Percentiles rank a stretch among this genome's conserved stretches.
Conservation (phyloP, 2,113 vertebrate species). For the Panurus biarmicus region DNA sequence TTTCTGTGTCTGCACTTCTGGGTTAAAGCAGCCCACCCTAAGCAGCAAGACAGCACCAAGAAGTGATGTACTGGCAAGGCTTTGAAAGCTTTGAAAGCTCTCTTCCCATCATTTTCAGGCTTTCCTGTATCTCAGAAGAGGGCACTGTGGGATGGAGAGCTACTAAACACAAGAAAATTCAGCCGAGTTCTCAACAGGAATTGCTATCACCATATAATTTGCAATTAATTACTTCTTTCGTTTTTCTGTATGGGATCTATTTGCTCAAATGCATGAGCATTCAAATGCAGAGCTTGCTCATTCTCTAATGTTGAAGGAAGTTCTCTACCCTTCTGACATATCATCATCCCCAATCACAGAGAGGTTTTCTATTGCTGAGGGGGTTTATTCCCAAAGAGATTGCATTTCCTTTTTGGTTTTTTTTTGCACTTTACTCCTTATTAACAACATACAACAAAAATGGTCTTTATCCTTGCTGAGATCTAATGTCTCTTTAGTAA, state of each 20-base stretch:
- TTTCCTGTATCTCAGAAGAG: slow-evolving; percentile 63
- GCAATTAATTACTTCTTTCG: slow-evolving; percentile 57
- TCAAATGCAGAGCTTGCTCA: background rate
- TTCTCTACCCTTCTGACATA: background rate
- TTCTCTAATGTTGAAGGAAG: background rate
- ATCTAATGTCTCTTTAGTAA: background rate
- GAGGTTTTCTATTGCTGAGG: background rate
- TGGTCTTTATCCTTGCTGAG: background rate
- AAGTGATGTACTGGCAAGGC: background rate
- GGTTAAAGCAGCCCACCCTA: background rate
- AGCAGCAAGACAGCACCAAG: background rate
- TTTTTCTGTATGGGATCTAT: slow-evolving; percentile 27
- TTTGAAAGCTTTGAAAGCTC: background rate
- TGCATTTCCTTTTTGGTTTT: background rate
- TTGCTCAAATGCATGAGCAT: slow-evolving; percentile 14
- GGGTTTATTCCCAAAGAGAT: background rate
- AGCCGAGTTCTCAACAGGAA: background rate
- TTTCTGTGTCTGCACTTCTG: background rate
- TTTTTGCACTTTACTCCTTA: background rate
- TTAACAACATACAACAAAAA: background rate
- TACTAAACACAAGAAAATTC: slow-evolving; percentile 18
- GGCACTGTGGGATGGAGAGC: slow-evolving; percentile 66
- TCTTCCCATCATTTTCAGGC: background rate
- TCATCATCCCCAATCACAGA: background rate
- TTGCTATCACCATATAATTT: slow-evolving; percentile 39